A percentile compares a stretch with the other conserved stretches of the same genome.
Evolutionary conservation across 2,797 vertebrate genomes (phyloP).

Genomic region (Cheracebus regulus): DNA sequence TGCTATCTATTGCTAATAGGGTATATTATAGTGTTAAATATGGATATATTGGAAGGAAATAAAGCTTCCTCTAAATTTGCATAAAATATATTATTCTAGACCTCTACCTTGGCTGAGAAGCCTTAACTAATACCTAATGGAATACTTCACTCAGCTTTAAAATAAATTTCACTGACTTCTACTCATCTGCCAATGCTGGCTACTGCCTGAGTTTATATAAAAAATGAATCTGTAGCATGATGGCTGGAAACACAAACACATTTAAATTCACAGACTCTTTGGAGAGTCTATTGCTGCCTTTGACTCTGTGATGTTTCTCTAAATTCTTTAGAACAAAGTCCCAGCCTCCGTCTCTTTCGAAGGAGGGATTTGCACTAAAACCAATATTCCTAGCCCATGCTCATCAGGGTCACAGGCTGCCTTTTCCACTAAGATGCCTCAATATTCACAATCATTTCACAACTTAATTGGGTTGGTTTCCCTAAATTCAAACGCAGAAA

Average conservation of each 20-base stretch:
- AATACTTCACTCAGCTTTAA: not conserved
- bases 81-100: slow-evolving; percentile 34
- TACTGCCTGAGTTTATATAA: slow-evolving; percentile 15
- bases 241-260: slow-evolving; percentile 48
- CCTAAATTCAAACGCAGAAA: slow-evolving; percentile 63
- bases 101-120: not conserved
- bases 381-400: not conserved
- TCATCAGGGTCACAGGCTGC: slow-evolving; percentile 8
- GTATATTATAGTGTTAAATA: not conserved
- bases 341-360: not conserved
- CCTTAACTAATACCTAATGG: not conserved
- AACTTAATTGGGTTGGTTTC: slow-evolving; percentile 68
- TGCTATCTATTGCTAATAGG: not conserved
- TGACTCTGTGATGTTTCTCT: slow-evolving; percentile 54
- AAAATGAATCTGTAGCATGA: not conserved
- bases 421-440: slow-evolving; percentile 37
- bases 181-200: not conserved
- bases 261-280: slow-evolving; percentile 47
- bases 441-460: slow-evolving; percentile 57
- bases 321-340: slow-evolving; percentile 59
- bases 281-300: slow-evolving; percentile 6
- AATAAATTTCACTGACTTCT: slow-evolving; percentile 2
- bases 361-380: slow-evolving; percentile 60
- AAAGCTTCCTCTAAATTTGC: not conserved
- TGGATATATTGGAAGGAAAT: not conserved